These are phyloP conservation scores for Pyrgus malvae DNA, from an alignment of 2,888 invertebrate species.

Conservation along the genomic window DNA sequence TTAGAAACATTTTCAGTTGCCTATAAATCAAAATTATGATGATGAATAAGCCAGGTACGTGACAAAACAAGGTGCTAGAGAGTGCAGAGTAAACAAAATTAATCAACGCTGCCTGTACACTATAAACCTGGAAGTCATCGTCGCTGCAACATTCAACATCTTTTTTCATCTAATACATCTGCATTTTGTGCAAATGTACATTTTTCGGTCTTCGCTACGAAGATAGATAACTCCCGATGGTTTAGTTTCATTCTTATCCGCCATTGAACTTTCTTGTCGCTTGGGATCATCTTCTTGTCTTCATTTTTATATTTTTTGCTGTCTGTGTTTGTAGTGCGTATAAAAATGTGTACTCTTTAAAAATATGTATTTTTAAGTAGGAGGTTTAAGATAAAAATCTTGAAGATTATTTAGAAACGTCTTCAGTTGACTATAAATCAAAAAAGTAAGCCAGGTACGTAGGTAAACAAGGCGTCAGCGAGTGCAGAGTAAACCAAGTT, in stretches of 20 bases:
- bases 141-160: conserved; percentile 67
- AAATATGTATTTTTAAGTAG: no score
- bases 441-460: no score
- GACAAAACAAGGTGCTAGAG: neutral
- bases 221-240: conserved; percentile 81
- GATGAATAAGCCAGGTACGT: no score
- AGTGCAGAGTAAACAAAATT: conserved; percentile 41
- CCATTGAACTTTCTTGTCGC: conserved; percentile 62
- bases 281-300: conserved; percentile 33
- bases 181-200: conserved; percentile 64
- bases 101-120: no score
- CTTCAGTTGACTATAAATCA: no score
- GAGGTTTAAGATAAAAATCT: no score
- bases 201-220: conserved; percentile 58
- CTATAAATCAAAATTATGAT: no score
- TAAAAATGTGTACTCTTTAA: no score
- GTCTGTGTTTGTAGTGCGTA: no score
- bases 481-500: conserved; percentile 41
- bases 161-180: conserved; percentile 65
- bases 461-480: neutral
- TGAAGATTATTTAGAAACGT: no score
- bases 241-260: conserved; percentile 80
- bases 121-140: conserved; percentile 54
- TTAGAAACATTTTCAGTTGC: no score
- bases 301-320: conserved; percentile 33